Base-by-base conservation (phyloP, 2,113 vertebrate genomes). In the Aramus guarauna region DNA sequence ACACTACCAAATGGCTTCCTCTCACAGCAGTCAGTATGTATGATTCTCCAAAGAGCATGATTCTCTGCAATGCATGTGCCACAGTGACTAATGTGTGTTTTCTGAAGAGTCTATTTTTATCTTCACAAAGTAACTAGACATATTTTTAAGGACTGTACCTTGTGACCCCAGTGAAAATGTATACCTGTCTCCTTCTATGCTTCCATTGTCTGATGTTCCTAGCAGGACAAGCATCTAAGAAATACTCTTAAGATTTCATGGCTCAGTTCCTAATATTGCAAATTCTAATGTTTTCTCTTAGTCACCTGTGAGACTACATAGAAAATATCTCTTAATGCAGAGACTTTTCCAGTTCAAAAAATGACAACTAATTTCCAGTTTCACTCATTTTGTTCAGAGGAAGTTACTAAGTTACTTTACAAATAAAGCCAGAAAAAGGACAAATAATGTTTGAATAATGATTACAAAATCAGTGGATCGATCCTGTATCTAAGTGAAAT, bases 1-100 rank as follows among this genome's bases (percentile, higher is more conserved):
- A 21, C 1, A 0, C 10, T 62, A 22, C 24, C 6, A 1, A n/a
- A 55, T 26, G 12, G 18, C 14, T 83, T 63, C 36, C 8, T 36
- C 21, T 41, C 41, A 39, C n/a, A 77, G 21, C 48, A 69, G 19
- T 48, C 12, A 47, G 23, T 21, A 17, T 18, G 24, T 11, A 39
- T 18, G 9, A 18, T 62, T 55, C 21, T 77, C 11, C 56, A 68
- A 63, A 69, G 36, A 12, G 6, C n/a, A 30, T 4, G 1, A 36
- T 56, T 64, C 26, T 41, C 64, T 50, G 19, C 37, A 59, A 52
- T 48, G 19, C 32, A 34, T 43, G 36, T 52, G 26, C 21, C 36
- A 59, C 43, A 58, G 36, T 36, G 21, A 37, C 36, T 89, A 55
- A 58, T 16, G 23, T 14, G 15, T 43, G 29, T 58, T 72, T 59